Base-by-base conservation (phyloP, 2,888 invertebrate genomes). In the Melangyna quadrimaculata region DNA sequence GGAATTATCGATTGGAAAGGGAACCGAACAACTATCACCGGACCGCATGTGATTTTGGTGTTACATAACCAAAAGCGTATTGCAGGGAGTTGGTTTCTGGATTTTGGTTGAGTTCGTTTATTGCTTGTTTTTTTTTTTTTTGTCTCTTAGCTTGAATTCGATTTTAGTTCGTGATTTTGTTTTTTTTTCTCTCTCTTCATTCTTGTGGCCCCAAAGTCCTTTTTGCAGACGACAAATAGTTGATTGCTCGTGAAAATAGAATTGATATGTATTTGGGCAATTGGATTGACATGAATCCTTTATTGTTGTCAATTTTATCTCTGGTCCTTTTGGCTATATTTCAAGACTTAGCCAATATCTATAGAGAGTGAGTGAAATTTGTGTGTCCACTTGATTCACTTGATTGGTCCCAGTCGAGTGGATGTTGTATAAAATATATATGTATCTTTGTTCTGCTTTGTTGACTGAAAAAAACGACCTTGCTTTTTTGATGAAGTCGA, bases 231-330 rank as follows among this genome's bases (percentile, higher is more conserved):
- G 17, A 67, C 67, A 67, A 67, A 67, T 35, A 67, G 32, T 51
- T 48, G 48, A 67, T 67, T 67, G 67, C 48, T 51, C 51, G 24
- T 48, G 51, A 67, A 67, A 51, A 67, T 67, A 22, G 8, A 48
- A 67, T 35, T 51, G 67, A 67, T 51, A 51, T 67, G 67, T 67
- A 45, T 65, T 48, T 73, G 59, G 61, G 45, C 73, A 73, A 63
- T 73, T 73, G 63, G 51, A 63, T 63, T 73, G 73, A 63, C 53
- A 63, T 29, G 29, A 27, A 73, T 73, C 63, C 63, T 37, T 63
- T 61, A 51, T 24, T 32, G 35, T 67, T 51, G 51, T 67, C 51
- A 43, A 29, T 65, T 45, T 19, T 45, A 65, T 65, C 17, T 65
- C 5, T 24, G 48, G 51, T 45, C 48, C 65, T 48, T n/a, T 45